Percentiles rank a stretch among this genome's conserved stretches.
phyloP scores from a whole-genome alignment of 2,797 vertebrate species.

The Lycodopsis pacificus region DNA sequence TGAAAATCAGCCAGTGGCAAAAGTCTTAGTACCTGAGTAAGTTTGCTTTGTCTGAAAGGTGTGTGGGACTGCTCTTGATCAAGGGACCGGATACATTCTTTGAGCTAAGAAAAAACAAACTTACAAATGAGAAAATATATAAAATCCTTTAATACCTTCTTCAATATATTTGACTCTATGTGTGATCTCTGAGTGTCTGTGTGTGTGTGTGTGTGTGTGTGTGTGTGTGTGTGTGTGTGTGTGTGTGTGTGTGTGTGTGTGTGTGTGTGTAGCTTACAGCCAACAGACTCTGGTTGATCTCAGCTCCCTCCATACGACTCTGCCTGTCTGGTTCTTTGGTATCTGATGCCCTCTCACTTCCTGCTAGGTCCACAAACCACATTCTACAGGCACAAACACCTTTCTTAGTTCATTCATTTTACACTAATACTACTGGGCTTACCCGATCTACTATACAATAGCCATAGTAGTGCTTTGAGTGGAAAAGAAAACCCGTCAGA shows the following conservation, averaged over 20 bases:
- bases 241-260: neutral
- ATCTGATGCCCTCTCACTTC: constrained; percentile 94
- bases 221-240: neutral
- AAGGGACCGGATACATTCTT: constrained; percentile 93
- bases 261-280: constrained; percentile 84
- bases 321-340: constrained; percentile 88
- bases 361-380: constrained; percentile 95
- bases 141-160: neutral
- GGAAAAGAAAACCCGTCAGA: neutral
- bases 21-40: constrained; percentile 88
- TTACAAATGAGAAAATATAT: neutral
- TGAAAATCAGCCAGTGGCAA: neutral
- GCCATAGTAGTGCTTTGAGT: neutral
- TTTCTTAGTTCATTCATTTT: constrained; percentile 12
- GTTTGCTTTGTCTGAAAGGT: constrained; percentile 94
- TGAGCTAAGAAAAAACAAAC: constrained; percentile 82
- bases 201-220: neutral
- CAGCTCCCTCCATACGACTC: constrained; percentile 93
- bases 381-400: constrained; percentile 81
- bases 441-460: neutral
- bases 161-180: constrained; percentile 3
- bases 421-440: neutral
- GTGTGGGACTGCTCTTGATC: constrained; percentile 91
- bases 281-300: constrained; percentile 95
- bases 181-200: neutral